A percentile compares a stretch with the other conserved stretches of the same genome.
phyloP scores from a whole-genome alignment of 2,797 vertebrate species.

The Danionella dracula region DNA sequence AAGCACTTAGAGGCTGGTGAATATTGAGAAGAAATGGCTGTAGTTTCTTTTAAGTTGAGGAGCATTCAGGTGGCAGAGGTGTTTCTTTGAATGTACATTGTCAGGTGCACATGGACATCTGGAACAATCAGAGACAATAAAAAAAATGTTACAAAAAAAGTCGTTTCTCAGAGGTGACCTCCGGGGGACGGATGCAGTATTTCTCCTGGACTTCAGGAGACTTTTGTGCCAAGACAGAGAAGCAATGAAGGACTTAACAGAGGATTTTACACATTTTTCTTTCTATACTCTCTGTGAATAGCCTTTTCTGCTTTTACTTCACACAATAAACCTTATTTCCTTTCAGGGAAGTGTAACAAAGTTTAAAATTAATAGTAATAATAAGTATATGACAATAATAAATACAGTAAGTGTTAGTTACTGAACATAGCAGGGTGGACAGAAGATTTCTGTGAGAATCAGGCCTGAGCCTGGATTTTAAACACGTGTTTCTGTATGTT shows the following conservation, averaged over 20 bases:
- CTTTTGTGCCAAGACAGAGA: constrained; percentile 65
- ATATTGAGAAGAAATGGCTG: constrained; percentile 34
- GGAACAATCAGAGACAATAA: constrained; percentile 29
- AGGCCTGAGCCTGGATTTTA: constrained; percentile 59
- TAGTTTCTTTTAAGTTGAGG: constrained; percentile 1
- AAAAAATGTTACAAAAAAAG: constrained; percentile 40
- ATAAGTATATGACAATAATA: constrained; percentile 54
- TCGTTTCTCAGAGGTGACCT: constrained; percentile 47
- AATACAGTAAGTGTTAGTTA: constrained; percentile 56
- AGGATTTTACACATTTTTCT: constrained; percentile 56
- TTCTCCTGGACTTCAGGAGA: constrained; percentile 61
- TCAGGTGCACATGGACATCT: constrained; percentile 60
- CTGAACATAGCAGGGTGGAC: constrained; percentile 43
- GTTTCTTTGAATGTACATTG: constrained; percentile 66
- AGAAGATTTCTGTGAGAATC: constrained; percentile 47
- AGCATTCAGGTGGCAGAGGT: constrained; percentile 46
- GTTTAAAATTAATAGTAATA: constrained; percentile 62
- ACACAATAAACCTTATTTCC: constrained; percentile 64
- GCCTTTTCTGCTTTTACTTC: constrained; percentile 64
- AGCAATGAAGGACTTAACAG: constrained; percentile 50
- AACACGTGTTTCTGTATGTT: constrained; percentile 61
- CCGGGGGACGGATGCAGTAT: constrained; percentile 65
- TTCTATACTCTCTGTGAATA: constrained; percentile 57
- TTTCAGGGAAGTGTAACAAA: constrained; percentile 63
- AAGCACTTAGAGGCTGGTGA: constrained; percentile 64